Evolutionary conservation across 1,140 invertebrate genomes (phyloP), one percentile per base, ranked within the genome.

Genomic region (Heliconius himera): DNA sequence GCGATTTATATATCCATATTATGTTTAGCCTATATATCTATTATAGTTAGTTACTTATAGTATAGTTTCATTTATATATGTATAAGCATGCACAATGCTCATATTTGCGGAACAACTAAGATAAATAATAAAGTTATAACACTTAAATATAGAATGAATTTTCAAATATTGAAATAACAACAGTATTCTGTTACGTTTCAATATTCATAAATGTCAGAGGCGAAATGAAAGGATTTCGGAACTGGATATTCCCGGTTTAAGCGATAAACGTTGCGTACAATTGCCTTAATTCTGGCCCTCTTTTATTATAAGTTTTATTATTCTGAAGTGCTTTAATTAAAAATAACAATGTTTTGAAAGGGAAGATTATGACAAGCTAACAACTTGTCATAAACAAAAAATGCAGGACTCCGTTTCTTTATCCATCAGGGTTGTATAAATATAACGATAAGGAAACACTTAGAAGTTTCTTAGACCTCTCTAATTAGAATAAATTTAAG

Each of bases 291-390:
- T 85, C 80, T 83, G 83, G 83, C 82, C 83, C 83, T 80, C 78
- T 70, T 77, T 78, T 87, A 86, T 89, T 85, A 84, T 87, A 80
- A 83, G 81, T 89, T 89, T 89, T 89, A 87, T 89, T 85, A 86
- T 90, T 88, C 85, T 84, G 85, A 88, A 89, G 85, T 88, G 85
- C 87, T 89, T 89, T 88, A 91, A 90, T 90, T 90, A 88, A 89
- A 88, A 85, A 82, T 84, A 79, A 84, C 84, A 88, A 88, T 89
- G 87, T 87, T 87, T 89, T 83, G 81, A 79, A 82, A 83, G 85
- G 80, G 82, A 85, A 83, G 88, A 90, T 91, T 89, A 90, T 86
- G 87, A 89, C 87, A 85, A 89, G 85, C 84, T 85, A 83, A 76
- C 78, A 76, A 83, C 83, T 88, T 91, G 87, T 88, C 85, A 82